Conservation (phyloP, 2,113 vertebrate genomes). For the Smithornis capensis region DNA sequence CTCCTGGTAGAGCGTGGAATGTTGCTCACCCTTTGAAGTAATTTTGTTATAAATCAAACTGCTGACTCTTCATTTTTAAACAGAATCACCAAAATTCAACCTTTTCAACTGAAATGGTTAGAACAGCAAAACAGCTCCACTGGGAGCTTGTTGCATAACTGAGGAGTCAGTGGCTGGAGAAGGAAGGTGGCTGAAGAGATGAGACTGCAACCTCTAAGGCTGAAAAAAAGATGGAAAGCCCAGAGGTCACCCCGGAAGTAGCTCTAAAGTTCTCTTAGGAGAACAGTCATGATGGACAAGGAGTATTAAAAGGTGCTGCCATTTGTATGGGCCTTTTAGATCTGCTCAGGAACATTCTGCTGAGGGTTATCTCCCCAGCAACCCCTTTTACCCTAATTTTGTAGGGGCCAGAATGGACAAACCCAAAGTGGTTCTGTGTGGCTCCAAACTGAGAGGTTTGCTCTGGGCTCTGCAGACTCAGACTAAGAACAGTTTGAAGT, state of each 20-base stretch:
- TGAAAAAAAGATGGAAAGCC: neutral
- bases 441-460: neutral
- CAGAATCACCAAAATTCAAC: neutral
- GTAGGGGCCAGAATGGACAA: neutral
- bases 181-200: neutral
- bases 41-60: neutral
- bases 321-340: neutral
- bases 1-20: neutral
- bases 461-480: neutral
- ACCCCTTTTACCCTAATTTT: neutral
- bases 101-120: neutral
- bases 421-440: neutral
- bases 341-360: neutral
- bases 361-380: neutral
- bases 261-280: neutral
- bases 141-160: neutral
- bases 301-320: neutral
- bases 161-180: neutral
- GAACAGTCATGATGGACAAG: neutral
- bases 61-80: neutral
- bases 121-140: neutral
- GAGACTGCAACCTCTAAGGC: neutral
- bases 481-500: neutral
- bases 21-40: neutral
- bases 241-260: neutral